Conservation (phyloP, 2,888 invertebrate genomes). For the Synanthedon vespiformis region DNA sequence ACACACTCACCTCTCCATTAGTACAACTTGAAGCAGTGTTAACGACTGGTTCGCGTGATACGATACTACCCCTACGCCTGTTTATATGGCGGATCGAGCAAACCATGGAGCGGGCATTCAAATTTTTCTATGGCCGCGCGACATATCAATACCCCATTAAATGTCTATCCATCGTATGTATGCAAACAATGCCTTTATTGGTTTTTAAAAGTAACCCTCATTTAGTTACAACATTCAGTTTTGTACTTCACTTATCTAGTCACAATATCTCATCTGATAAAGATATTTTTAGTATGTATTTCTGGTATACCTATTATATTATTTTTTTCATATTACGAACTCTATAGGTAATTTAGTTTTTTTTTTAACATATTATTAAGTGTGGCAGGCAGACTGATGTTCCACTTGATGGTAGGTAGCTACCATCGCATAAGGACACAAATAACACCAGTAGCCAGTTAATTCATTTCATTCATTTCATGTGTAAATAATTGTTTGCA, state of each 20-base stretch:
- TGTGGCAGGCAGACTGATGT: too few relatives aligned
- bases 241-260: neutral
- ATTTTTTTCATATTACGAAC: too few relatives aligned
- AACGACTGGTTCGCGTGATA: constrained; percentile 63
- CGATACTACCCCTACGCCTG: constrained; percentile 56
- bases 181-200: neutral
- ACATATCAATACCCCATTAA: constrained; percentile 64
- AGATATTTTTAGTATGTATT: neutral
- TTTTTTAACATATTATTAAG: too few relatives aligned
- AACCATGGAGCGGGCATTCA: constrained; percentile 44
- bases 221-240: neutral
- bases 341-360: too few relatives aligned
- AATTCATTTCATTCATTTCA: too few relatives aligned
- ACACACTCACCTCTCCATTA: constrained; percentile 58
- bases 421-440: too few relatives aligned
- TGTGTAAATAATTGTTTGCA: too few relatives aligned
- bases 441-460: too few relatives aligned
- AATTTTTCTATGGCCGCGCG: constrained; percentile 38
- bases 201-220: neutral
- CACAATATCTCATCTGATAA: neutral
- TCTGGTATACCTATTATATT: too few relatives aligned
- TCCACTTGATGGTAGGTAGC: too few relatives aligned
- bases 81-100: constrained; percentile 49
- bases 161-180: constrained; percentile 6
- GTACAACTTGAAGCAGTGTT: constrained; percentile 23